Evolutionary conservation across 2,888 invertebrate species (phyloP), one percentile per base, ranked within the genome.

Genomic region (Amaurobius ferox): DNA sequence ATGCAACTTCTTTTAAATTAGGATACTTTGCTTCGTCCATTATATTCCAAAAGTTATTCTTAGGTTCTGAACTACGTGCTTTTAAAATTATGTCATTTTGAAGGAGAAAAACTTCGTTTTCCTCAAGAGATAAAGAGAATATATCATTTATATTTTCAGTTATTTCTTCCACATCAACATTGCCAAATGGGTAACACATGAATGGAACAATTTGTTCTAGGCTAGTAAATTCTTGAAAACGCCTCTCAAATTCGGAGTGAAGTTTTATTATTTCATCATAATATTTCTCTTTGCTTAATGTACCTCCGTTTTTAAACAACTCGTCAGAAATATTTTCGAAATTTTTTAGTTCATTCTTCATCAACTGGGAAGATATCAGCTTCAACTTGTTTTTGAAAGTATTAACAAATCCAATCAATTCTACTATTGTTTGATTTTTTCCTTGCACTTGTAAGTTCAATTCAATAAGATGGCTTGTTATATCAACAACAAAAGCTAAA

Each of bases 71-170:
- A 67, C 32, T 68, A 68, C 29, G 5, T 40, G 0, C 26, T 68
- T 68, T 68, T 39, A 40, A 40, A 40, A 66, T 66, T 68, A 66
- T 35, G 40, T 39, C 39, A 35, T 40, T 35, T 3, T 68, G 68
- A 68, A 68, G 1, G 28, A 68, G 40, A 39, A 35, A 16, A 35
- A 68, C n/a, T 68, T 35, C 16, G 11, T 23, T 40, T 40, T 40
- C 35, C 23, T 40, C 5, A 40, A 40, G 28, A n/a, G 23, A 39
- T 26, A 39, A 39, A 11, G 2, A 68, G 1, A 68, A 40, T 39
- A 68, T 23, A 23, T 23, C 3, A 68, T 68, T 68, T 68, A 68
- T 39, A 5, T 6, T 68, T 68, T 35, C 30, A 35, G 40, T 39
- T 66, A 66, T 30, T 66, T 66, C 32, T 66, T 30, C 32, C 39